A percentile compares a stretch with the other conserved stretches of the same genome.
phyloP scores from a whole-genome alignment of 2,888 invertebrate genomes.

The Digitonthophagus gazella region DNA sequence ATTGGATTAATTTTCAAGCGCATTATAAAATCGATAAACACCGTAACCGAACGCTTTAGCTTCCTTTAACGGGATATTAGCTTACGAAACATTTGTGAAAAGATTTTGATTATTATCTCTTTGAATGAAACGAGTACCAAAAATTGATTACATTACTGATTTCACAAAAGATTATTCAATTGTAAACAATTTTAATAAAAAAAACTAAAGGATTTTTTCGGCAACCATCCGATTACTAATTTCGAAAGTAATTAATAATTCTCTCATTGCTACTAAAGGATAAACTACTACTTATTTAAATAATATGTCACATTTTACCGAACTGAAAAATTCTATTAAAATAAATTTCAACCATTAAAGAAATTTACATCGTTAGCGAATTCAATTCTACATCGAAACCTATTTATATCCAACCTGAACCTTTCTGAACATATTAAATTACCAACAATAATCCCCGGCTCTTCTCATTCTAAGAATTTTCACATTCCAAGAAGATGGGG shows the following conservation, averaged over 20 bases:
- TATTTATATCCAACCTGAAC: background rate
- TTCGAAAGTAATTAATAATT: too few species aligned
- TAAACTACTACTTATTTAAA: conserved; percentile 38
- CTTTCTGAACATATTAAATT: too few species aligned
- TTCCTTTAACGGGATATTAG: conserved; percentile 66
- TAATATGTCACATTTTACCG: conserved; percentile 54
- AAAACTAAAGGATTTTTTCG: conserved; percentile 67
- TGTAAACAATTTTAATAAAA: conserved; percentile 75
- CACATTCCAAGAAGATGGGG: too few species aligned
- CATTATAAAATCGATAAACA: conserved; percentile 76
- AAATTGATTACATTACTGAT: conserved; percentile 71
- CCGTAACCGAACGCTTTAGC: conserved; percentile 86
- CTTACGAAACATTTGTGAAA: conserved; percentile 54
- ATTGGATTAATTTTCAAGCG: conserved; percentile 41
- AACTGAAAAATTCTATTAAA: conserved; percentile 51
- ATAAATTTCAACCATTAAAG: too few species aligned
- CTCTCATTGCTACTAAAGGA: conserved; percentile 66
- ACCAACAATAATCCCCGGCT: too few species aligned
- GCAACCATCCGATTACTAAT: conserved; percentile 79
- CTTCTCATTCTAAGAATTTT: too few species aligned
- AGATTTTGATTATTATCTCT: conserved; percentile 66
- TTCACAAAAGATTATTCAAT: conserved; percentile 74
- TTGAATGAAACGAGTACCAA: conserved; percentile 77
- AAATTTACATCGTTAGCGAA: too few species aligned
- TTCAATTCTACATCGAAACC: too few species aligned